Base-by-base conservation (phyloP, 2,888 invertebrate species). In the Acanthopleura granulata region DNA sequence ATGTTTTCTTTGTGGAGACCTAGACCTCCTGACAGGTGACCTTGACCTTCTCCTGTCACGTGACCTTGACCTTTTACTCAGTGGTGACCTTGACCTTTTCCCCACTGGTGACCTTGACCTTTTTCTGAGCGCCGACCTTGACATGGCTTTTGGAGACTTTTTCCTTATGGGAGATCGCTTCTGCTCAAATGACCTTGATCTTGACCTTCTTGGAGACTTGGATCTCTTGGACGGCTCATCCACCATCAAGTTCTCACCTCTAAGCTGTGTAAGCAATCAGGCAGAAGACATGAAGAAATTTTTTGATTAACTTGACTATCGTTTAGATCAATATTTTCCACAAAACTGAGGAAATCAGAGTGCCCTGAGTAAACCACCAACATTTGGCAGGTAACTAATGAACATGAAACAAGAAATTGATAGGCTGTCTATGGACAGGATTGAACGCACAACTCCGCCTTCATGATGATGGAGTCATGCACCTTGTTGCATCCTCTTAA, bases 171-270 rank as follows among this genome's bases (percentile, higher is more conserved):
- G 40, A 6, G 57, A 57, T 57, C 12, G 3, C 4, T 57, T 57
- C 1, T 22, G 18, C 25, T 66, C 25, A 12, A 27, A 6, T 27
- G 66, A 66, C 29, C 66, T 66, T 27, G 66, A 66, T 66, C 29
- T 66, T 74, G 77, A 78, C 69, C 77, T 77, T 15, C 69, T 73
- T 49, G 61, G 27, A 72, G 78, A 77, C 74, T 78, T 79, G 73
- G 76, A 77, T 27, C 25, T 66, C 1, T 66, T 66, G 1, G 57
- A 22, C 12, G 57, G 1, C 57, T 22, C 57, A n/a, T 57, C 57
- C 12, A 12, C 18, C n/a, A 1, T 57, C 12, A 12, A 18, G 57
- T 57, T 57, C 18, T 57, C 57, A 12, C 57, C 57, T 22, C 57
- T 57, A 4, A 57, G 22, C 57, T 57, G 18, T 3, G 22, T 57